Evolutionary conservation across 2,888 invertebrate species (phyloP), one percentile per base, ranked within the genome.

Genomic region (Drosophila mettleri): DNA sequence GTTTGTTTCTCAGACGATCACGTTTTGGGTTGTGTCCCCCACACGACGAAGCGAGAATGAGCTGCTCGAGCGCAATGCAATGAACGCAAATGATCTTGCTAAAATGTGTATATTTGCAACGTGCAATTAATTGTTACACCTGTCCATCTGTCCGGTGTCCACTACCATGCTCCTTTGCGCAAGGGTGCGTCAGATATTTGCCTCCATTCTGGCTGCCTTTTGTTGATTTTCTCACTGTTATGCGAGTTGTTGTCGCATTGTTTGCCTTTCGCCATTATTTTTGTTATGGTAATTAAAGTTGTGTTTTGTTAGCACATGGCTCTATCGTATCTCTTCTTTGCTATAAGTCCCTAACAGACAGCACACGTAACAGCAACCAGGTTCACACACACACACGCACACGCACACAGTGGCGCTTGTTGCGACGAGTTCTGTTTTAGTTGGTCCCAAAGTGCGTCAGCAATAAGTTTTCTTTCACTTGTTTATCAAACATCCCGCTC

Each of bases 141-240:
- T 82, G 83, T 74, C 36, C 14, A 27, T 10, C 16, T 3, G 33
- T 29, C 39, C 14, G 14, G 18, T 20, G 18, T 33, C 51, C 49
- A 49, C 18, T 16, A 9, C 36, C 18, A 10, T 14, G 27, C 38
- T 16, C 22, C 43, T 33, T 34, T 3, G 16, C 41, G 16, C n/a
- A 16, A 48, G 53, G 48, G 43, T 55, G 41, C 52, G 68, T 36
- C 60, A 63, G 22, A 29, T 68, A 66, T 65, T 73, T 61, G 46
- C 51, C 62, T 64, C 29, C 36, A 22, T 48, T 63, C 18, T 46
- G 41, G 45, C 43, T 58, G 48, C 16, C 31, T 48, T 54, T 14
- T 85, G 80, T 82, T 82, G 85, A 67, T 67, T 80, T 82, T 82
- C 66, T 72, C 80, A 78, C 66, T 85, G 68, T 46, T 55, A 59